Base-by-base conservation (phyloP, 2,797 vertebrate species). In the Gallinago nigripennis region DNA sequence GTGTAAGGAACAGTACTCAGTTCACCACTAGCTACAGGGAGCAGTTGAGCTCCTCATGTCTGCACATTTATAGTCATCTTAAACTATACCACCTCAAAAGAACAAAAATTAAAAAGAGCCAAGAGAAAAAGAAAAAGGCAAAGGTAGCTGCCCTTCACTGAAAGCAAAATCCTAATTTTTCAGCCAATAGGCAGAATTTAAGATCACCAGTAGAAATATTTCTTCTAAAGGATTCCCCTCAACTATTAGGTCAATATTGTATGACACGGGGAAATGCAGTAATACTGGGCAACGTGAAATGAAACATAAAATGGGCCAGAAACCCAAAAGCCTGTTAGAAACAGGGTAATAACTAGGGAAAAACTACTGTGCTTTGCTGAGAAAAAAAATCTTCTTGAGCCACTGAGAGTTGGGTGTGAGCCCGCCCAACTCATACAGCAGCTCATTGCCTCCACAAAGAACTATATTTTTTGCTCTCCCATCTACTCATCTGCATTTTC, bases 361-460 rank as follows among this genome's bases (percentile, higher is more conserved):
- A 69, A 91, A 25, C 2, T 1, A 4, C 4, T 63, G 2, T 10
- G 19, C 6, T 16, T 57, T 28, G 41, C 50, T 69, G 28, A n/a
- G 28, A n/a, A 33, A 27, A 27, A 37, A 77, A 2, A 27, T 11
- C 14, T 9, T 7, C 6, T 15, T 8, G n/a, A 57, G 58, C 9
- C 70, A 30, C 30, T 12, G 57, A 48, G n/a, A 28, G 13, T 14
- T 39, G 39, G 39, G 39, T 39, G 39, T 1, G 3, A 41, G 3
- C 15, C 27, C 58, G 12, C 12, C 15, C 72, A 11, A 6, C 2
- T 54, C 23, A 35, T 8, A 6, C 45, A 16, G 35, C 46, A 39
- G 73, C 53, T 16, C 54, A 3, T 11, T 3, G 35, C 25, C 28
- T 65, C 16, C 57, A 4, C 0, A 3, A 41, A 25, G 3, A 17